Conservation (phyloP, 1,140 invertebrate genomes). For the Luehdorfia chinensis region DNA sequence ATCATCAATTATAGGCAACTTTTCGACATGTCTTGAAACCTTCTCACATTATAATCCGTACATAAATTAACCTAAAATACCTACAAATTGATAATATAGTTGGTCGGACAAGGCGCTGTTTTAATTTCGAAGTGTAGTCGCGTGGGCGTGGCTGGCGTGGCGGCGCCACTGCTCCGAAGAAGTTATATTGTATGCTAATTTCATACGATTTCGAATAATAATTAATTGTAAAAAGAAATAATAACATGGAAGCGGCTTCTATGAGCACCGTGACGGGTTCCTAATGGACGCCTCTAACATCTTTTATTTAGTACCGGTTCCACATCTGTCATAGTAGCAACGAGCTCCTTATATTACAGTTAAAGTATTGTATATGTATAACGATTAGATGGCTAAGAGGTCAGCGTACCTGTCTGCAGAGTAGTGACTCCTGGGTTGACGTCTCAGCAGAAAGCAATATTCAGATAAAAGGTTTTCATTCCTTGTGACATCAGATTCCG, state of each 20-base stretch:
- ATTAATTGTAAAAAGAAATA: conserved; percentile 54
- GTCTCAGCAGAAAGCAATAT: too few species aligned
- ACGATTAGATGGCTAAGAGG: too few species aligned
- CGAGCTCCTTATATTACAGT: conserved; percentile 16
- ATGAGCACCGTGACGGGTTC: conserved; percentile 40
- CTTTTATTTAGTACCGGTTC: conserved; percentile 38
- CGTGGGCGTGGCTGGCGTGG: conserved; percentile 49
- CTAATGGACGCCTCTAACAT: conserved; percentile 33
- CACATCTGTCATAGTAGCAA: conserved; percentile 30
- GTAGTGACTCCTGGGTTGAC: too few species aligned
- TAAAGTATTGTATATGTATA: too few species aligned
- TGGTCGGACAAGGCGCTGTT: conserved; percentile 27
- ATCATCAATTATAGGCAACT: conserved; percentile 33
- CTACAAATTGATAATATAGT: conserved; percentile 22
- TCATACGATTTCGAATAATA: conserved; percentile 55
- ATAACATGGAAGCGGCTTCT: conserved; percentile 51
- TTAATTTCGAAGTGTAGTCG: conserved; percentile 24
- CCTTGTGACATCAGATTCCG: too few species aligned
- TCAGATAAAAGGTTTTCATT: too few species aligned
- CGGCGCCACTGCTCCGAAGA: conserved; percentile 50
- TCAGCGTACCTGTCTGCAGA: too few species aligned
- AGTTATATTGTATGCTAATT: conserved; percentile 68
- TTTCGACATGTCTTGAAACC: conserved; percentile 21
- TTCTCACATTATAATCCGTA: conserved; percentile 22
- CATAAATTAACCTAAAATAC: conserved; percentile 16